These are phyloP conservation scores for Manis crassicaudata DNA, from an alignment of 2,797 vertebrate species.

Conservation along the genomic window DNA sequence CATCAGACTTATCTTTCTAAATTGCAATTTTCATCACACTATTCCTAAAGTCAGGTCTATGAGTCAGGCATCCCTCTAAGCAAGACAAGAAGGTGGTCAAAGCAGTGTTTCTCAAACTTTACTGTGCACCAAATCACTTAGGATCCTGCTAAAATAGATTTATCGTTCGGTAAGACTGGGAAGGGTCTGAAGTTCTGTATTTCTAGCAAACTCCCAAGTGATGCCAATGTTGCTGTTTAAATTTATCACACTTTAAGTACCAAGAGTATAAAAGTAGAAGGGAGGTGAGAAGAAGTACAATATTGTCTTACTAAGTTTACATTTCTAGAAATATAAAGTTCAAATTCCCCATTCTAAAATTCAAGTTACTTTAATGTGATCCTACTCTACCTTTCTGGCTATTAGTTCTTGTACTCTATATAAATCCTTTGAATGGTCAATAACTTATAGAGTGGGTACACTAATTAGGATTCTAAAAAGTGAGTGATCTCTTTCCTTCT, in stretches of 20 bases:
- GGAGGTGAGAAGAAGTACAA: neutral
- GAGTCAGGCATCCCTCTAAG: neutral
- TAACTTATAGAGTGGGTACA: neutral
- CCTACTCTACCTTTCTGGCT: neutral
- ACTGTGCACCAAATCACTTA: neutral
- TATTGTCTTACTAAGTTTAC: neutral
- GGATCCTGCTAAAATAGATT: neutral
- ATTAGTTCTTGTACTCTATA: constrained; percentile 13
- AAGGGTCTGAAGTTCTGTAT: neutral
- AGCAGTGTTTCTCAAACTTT: neutral
- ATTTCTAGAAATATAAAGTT: neutral
- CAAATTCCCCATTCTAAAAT: neutral
- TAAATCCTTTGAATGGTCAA: constrained; percentile 7
- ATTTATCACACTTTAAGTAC: neutral
- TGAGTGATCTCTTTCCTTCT: neutral
- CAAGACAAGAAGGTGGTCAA: neutral
- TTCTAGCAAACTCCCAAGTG: constrained; percentile 34
- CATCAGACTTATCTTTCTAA: neutral
- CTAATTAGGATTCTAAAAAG: neutral
- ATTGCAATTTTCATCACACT: neutral
- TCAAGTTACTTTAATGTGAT: neutral
- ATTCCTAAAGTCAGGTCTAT: neutral
- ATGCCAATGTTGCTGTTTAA: neutral
- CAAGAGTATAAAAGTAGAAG: neutral
- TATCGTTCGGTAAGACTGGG: neutral